Percentiles rank a stretch among this genome's conserved stretches.
phyloP scores from a whole-genome alignment of 2,888 invertebrate species.

The Calameuta filiformis region DNA sequence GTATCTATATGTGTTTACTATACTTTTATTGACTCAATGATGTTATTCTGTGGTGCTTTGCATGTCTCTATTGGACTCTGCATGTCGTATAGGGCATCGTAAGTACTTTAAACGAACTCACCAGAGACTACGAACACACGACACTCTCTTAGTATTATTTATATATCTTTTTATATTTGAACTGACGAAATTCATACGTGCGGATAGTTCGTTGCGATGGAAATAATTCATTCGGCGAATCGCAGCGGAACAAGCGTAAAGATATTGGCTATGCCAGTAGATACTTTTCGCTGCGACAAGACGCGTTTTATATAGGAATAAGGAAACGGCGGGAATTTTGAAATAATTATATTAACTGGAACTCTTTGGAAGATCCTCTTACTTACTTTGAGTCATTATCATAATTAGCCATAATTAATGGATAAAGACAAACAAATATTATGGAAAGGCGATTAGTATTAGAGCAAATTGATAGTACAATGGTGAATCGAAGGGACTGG shows the following conservation, averaged over 20 bases:
- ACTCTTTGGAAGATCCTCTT: not conserved
- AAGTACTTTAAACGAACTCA: conserved; percentile 56
- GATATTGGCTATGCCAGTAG: not conserved
- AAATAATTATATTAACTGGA: not conserved
- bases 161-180: not conserved
- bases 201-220: not conserved
- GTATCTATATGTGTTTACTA: conserved; percentile 54
- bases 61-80: conserved; percentile 66
- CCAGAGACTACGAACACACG: conserved; percentile 15
- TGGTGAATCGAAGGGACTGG: not conserved
- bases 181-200: not conserved
- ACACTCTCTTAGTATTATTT: conserved; percentile 10
- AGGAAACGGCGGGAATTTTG: not conserved
- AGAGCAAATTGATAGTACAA: not conserved
- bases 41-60: conserved; percentile 65
- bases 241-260: not conserved
- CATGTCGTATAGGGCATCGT: conserved; percentile 65
- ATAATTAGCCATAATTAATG: not conserved
- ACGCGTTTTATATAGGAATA: not conserved
- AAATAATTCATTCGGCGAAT: not conserved
- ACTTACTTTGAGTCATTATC: not conserved
- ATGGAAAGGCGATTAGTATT: not conserved
- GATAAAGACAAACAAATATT: not conserved
- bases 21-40: conserved; percentile 59
- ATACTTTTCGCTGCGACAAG: not conserved